phyloP scores from a whole-genome alignment of 2,888 invertebrate genomes.

The Drosophila villosipedis region DNA sequence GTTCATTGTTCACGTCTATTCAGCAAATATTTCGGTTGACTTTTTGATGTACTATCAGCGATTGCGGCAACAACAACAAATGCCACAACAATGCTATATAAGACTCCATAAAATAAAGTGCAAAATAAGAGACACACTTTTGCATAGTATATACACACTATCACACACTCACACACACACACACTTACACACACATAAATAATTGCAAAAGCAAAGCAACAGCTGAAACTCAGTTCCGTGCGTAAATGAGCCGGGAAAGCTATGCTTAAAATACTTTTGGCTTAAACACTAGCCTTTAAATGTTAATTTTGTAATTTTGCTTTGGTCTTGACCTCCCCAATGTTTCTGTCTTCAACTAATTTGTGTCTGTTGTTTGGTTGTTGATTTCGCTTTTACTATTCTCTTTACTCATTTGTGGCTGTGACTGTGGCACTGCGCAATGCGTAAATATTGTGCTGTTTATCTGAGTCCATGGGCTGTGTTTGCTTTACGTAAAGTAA shows the following conservation, averaged over 20 bases:
- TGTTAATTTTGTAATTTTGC: slow-evolving; percentile 25
- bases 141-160: neutral
- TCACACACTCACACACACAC: neutral
- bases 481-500: neutral
- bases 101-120: slow-evolving; percentile 33
- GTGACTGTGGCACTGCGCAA: slow-evolving; percentile 3
- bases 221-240: slow-evolving; percentile 1
- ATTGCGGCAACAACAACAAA: slow-evolving; percentile 26
- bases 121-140: slow-evolving; percentile 21
- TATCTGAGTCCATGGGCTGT: neutral
- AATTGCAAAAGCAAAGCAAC: slow-evolving; percentile 12
- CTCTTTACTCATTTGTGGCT: slow-evolving; percentile 16
- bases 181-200: slow-evolving; percentile 9
- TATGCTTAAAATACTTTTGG: slow-evolving; percentile 8
- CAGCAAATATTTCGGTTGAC: slow-evolving; percentile 33
- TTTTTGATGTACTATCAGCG: slow-evolving; percentile 30
- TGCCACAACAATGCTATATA: slow-evolving; percentile 1
- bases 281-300: slow-evolving; percentile 26
- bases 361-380: slow-evolving; percentile 2
- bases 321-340: slow-evolving; percentile 19
- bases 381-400: slow-evolving; percentile 23
- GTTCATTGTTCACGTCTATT: slow-evolving; percentile 50
- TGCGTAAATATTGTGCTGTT: slow-evolving; percentile 27
- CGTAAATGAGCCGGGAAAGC: slow-evolving; percentile 7
- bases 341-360: neutral